Base-by-base conservation (phyloP, 2,888 invertebrate genomes). In the Alloscopus bannaensis region DNA sequence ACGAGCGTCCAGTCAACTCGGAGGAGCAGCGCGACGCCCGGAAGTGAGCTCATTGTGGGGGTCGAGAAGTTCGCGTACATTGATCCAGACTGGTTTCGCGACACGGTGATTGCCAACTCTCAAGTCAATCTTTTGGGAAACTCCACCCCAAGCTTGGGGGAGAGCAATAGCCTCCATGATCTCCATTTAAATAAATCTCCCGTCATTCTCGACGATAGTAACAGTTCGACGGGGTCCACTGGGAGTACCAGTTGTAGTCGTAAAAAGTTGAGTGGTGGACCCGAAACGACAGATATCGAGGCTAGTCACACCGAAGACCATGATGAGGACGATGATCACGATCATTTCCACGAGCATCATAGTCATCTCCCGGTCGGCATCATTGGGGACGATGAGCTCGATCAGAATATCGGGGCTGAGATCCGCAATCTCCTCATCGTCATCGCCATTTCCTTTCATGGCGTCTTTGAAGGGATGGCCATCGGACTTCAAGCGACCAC, bases 381-480 rank as follows among this genome's bases (percentile, higher is more conserved):
- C 8, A 75, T 84, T 28, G 36, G 36, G 36, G 78, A 80, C 11
- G 79, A 81, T 16, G 80, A 73, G 8, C 60, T 81, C 28, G 83
- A 83, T 73, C 84, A 86, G 13, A 77, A 82, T 4, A 80, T 86
- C 47, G 86, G 87, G 80, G 86, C 86, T 20, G 86, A 86, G 65
- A 83, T 87, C 50, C 87, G 90, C 42, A 88, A 89, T 71, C 85
- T 89, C 50, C 86, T 90, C 20, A 88, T 90, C 50, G 88, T 90
- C 50, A 83, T 90, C 18, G 91, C 91, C 1, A 87, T 91, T 78
- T 90, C 90, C 0, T 88, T 90, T 77, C 91, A 91, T 86, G 90
- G 90, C 0, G 87, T 91, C 65, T 90, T 91, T 81, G 91, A 91
- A 87, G 91, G 91, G 3, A 86, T 91, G 69, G 90, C 91, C 1